Evolutionary conservation across 2,888 invertebrate species (phyloP), one percentile per base, ranked within the genome.

Genomic region (Tyria jacobaeae): DNA sequence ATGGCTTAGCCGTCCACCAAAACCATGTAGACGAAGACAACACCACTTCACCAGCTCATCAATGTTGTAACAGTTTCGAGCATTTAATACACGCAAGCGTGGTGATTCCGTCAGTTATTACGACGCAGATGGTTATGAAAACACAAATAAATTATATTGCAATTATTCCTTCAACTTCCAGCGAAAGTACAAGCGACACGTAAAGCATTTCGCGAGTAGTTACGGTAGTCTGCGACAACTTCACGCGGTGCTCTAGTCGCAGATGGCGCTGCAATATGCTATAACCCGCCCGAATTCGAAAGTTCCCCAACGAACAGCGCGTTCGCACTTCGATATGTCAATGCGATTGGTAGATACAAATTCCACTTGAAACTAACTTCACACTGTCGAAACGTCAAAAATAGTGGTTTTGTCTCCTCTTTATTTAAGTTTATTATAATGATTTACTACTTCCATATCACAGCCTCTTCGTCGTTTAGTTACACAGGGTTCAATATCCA

Each of bases 131-230:
- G 60, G 64, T 68, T 66, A 66, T 57, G 61, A 68, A 72, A 75
- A 68, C 70, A 64, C 60, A 68, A 75, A 76, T 73, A 74, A 78
- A 76, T 79, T 79, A 80, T 76, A 82, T 76, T 76, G 70, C 64
- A 83, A 84, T 79, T 80, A 85, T 75, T 73, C 34, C 71, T 62
- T 78, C 75, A 84, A 86, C 85, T 88, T 87, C 80, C 78, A 87
- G 87, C 85, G 90, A 91, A 91, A 89, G 90, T 90, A 86, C 83
- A 83, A 77, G 72, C 82, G 91, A 91, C 91, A 92, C 91, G 91
- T 90, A 88, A 86, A 89, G 85, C 89, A 89, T 90, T 89, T 87
- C 83, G 85, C 87, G 83, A 88, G 49, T 84, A 76, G 81, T 83
- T 82, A 74, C 73, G 69, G 81, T 82, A 82, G 82, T 82, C 76